Percentiles rank a stretch among this genome's conserved stretches.
These are phyloP conservation scores for Sarcophaga variegata DNA, from an alignment of 2,888 invertebrate species.

Conservation along the genomic window DNA sequence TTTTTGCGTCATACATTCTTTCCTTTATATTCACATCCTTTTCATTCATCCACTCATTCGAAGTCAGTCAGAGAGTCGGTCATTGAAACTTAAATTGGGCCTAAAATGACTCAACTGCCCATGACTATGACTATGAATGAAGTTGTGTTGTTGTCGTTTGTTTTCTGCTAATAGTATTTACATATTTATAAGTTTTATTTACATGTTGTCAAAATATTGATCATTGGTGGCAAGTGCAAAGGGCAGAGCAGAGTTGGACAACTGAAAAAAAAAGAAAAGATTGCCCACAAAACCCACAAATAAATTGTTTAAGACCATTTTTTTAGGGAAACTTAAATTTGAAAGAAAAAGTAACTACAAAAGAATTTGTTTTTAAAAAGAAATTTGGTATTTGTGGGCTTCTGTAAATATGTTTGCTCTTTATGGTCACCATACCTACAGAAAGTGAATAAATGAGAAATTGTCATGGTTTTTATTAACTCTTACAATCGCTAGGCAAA, in stretches of 20 bases:
- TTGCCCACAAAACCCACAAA: slow-evolving; percentile 50
- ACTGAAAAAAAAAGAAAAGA: background rate
- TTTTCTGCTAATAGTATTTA: slow-evolving; percentile 37
- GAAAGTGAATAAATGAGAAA: slow-evolving; percentile 14
- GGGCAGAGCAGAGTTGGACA: background rate
- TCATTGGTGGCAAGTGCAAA: background rate
- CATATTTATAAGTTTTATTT: slow-evolving; percentile 65
- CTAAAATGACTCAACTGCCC: slow-evolving; percentile 26
- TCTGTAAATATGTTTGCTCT: background rate
- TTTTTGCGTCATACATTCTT: slow-evolving; percentile 37
- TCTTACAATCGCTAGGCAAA: background rate
- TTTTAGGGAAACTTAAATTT: slow-evolving; percentile 20
- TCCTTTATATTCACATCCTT: background rate
- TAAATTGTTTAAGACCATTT: slow-evolving; percentile 7
- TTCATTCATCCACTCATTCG: background rate
- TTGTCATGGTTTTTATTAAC: slow-evolving; percentile 22
- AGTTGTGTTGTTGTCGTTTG: background rate
- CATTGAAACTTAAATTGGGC: slow-evolving; percentile 39
- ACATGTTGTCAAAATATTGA: slow-evolving; percentile 51
- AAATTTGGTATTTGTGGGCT: background rate
- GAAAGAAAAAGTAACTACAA: background rate
- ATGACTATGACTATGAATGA: background rate
- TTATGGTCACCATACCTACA: background rate
- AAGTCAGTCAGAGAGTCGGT: background rate
- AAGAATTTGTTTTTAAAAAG: background rate